A percentile compares a stretch with the other conserved stretches of the same genome.
These are phyloP conservation scores for Notolabrus celidotus DNA, from an alignment of 2,797 vertebrate species.

Conservation along the genomic window DNA sequence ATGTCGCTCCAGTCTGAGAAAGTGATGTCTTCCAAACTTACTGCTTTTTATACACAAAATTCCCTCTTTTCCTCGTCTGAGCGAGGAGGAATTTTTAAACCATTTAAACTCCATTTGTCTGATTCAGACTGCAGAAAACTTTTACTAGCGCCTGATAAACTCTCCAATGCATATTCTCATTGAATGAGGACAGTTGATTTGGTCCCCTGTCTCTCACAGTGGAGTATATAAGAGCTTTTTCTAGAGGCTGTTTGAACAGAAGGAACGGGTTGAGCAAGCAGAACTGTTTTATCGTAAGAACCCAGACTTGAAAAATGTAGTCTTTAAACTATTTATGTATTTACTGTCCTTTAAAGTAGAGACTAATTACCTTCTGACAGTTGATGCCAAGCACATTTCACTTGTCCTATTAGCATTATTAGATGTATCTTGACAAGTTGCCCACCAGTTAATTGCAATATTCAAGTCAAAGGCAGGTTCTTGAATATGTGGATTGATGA, in stretches of 20 bases:
- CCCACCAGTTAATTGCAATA: conserved; percentile 61
- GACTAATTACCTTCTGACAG: conserved; percentile 40
- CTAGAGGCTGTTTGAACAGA: neutral
- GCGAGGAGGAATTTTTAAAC: neutral
- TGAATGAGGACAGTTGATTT: neutral
- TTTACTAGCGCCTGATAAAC: neutral
- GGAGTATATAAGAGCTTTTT: neutral
- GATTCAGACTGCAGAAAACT: conserved; percentile 3
- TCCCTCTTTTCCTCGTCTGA: neutral
- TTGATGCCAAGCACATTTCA: conserved; percentile 42
- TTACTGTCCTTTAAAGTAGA: conserved; percentile 17
- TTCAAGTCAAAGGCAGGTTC: conserved; percentile 44
- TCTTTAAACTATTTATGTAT: conserved; percentile 33
- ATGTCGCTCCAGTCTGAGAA: neutral
- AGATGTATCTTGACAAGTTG: conserved; percentile 56
- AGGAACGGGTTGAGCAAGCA: neutral
- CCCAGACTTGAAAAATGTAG: neutral
- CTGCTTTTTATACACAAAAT: neutral
- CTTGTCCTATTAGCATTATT: conserved; percentile 46
- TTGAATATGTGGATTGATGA: conserved; percentile 73
- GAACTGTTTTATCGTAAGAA: neutral
- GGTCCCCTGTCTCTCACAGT: neutral
- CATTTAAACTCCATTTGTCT: neutral
- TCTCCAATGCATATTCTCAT: neutral
- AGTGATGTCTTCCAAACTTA: neutral